These are phyloP conservation scores for Channa maculata DNA, from an alignment of 2,113 vertebrate genomes.

Conservation along the genomic window DNA sequence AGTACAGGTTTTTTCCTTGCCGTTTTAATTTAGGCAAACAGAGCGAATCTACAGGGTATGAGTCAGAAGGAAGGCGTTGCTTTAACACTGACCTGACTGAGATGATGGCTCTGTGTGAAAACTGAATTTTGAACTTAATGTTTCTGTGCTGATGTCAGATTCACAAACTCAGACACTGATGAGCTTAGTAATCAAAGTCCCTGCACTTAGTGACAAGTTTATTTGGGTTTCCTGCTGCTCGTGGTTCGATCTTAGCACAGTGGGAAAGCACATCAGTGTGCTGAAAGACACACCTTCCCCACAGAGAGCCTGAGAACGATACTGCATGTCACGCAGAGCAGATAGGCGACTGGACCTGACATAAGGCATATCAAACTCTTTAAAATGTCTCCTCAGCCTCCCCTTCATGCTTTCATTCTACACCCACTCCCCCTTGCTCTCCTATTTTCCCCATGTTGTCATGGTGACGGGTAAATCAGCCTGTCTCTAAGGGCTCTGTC, in stretches of 20 bases:
- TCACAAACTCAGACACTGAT: background rate
- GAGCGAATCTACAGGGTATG: too few species aligned
- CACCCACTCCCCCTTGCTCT: slow-evolving; percentile 5
- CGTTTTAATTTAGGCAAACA: too few species aligned
- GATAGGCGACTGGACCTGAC: background rate
- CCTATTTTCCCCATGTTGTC: slow-evolving; percentile 55
- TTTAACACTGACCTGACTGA: background rate
- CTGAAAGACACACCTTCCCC: slow-evolving; percentile 9
- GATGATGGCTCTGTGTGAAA: background rate
- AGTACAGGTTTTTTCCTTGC: background rate
- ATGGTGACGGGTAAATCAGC: slow-evolving; percentile 66
- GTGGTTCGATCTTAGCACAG: slow-evolving; percentile 9
- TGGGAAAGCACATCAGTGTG: slow-evolving; percentile 2
- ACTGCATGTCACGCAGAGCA: background rate
- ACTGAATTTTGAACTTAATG: too few species aligned
- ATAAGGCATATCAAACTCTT: slow-evolving; percentile 21
- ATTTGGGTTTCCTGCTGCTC: slow-evolving; percentile 14
- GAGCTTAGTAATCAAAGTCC: slow-evolving; percentile 25
- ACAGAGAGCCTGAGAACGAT: background rate
- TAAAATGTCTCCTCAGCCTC: slow-evolving; percentile 48
- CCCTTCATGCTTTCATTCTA: slow-evolving; percentile 25
- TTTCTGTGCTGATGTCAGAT: too few species aligned
- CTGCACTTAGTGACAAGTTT: slow-evolving; percentile 3
- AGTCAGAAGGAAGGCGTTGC: too few species aligned
- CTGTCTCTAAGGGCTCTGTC: slow-evolving; percentile 54